Percentiles rank a stretch among this genome's conserved stretches.
Evolutionary conservation across 1,140 invertebrate genomes (phyloP).

Genomic region (Plodia interpunctella): DNA sequence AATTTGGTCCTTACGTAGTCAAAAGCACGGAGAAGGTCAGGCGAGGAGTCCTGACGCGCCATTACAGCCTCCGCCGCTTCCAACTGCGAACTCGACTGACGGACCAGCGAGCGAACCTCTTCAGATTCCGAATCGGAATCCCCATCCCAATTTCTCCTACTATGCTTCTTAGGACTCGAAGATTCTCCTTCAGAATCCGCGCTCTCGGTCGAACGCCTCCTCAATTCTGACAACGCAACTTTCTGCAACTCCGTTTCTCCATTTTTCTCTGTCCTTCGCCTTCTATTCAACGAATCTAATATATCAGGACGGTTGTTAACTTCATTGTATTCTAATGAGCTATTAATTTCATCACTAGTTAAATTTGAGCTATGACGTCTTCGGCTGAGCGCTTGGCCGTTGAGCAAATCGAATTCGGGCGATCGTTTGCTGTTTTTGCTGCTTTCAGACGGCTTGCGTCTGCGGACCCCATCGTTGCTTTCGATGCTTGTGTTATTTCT

Average conservation of each 20-base stretch:
- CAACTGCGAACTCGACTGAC: slow-evolving; percentile 63
- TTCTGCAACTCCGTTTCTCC: slow-evolving; percentile 58
- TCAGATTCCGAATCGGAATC: slow-evolving; percentile 84
- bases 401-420: slow-evolving; percentile 64
- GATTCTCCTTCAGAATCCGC: slow-evolving; percentile 55
- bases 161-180: slow-evolving; percentile 55
- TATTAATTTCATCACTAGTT: slow-evolving; percentile 66
- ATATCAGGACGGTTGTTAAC: slow-evolving; percentile 70
- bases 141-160: slow-evolving; percentile 47
- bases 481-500: slow-evolving; percentile 70
- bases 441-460: slow-evolving; percentile 60
- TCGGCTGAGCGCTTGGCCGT: slow-evolving; percentile 59
- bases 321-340: slow-evolving; percentile 66
- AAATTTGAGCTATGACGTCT: slow-evolving; percentile 63
- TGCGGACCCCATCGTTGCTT: slow-evolving; percentile 54
- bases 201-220: slow-evolving; percentile 53
- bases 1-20: slow-evolving; percentile 73
- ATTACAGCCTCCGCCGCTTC: slow-evolving; percentile 63
- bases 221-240: slow-evolving; percentile 50
- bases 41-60: slow-evolving; percentile 58
- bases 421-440: slow-evolving; percentile 63
- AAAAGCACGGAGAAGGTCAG: slow-evolving; percentile 67
- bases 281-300: slow-evolving; percentile 59
- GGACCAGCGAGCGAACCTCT: slow-evolving; percentile 78
- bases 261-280: slow-evolving; percentile 48